phyloP scores from a whole-genome alignment of 2,113 vertebrate genomes.

The Pedetes capensis region DNA sequence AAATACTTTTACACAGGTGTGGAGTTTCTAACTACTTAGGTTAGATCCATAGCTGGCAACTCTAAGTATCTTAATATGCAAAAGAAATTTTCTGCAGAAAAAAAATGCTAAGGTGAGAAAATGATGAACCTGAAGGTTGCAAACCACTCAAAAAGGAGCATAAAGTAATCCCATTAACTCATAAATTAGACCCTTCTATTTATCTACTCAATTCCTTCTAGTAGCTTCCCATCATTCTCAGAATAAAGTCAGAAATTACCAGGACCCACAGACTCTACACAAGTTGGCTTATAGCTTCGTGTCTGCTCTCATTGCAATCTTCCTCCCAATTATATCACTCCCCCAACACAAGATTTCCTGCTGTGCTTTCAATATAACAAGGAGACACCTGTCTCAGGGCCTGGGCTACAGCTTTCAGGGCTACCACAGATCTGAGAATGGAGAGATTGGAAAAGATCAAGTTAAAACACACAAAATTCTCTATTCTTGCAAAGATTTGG shows the following conservation, averaged over 20 bases:
- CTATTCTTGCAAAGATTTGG: not conserved
- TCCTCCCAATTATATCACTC: not conserved
- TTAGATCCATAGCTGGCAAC: not conserved
- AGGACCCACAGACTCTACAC: not conserved
- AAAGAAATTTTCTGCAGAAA: not conserved
- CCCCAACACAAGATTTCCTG: not conserved
- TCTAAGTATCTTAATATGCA: not conserved
- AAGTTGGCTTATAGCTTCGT: not conserved
- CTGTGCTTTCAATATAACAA: not conserved
- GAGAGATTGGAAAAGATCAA: not conserved
- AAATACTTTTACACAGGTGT: not conserved
- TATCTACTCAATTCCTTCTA: not conserved
- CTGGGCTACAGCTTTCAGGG: not conserved
- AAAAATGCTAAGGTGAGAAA: constrained; percentile 1
- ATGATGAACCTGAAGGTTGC: not conserved
- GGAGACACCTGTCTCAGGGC: not conserved
- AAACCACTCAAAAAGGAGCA: not conserved
- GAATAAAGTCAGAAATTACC: not conserved
- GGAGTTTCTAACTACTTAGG: constrained; percentile 7
- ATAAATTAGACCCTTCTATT: not conserved
- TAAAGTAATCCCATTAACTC: not conserved
- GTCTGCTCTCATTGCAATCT: not conserved
- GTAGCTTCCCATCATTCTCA: not conserved
- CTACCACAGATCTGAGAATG: not conserved
- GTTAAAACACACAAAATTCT: not conserved